Evolutionary conservation across 2,113 vertebrate genomes (phyloP).

Genomic region (Laterallus jamaicensis): DNA sequence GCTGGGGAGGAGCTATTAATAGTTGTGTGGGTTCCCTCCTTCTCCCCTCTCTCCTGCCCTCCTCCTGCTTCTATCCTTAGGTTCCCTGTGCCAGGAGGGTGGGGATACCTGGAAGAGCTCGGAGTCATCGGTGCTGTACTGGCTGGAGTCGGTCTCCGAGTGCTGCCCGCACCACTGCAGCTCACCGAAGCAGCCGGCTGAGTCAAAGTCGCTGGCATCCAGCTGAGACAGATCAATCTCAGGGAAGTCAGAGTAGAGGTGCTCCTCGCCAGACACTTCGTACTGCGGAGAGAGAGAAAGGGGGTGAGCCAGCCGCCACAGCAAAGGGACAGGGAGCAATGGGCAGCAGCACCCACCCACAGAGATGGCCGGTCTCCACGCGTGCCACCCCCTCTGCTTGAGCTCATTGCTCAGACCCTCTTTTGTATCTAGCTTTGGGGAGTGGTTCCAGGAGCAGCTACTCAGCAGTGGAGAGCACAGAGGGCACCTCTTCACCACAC

Average conservation of each 20-base stretch:
- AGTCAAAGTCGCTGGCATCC: slow-evolving; percentile 93
- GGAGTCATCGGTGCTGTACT: slow-evolving; percentile 85
- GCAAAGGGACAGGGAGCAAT: background rate
- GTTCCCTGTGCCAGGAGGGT: background rate
- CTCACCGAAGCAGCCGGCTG: slow-evolving; percentile 89
- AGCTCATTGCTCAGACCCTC: background rate
- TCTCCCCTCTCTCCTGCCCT: background rate
- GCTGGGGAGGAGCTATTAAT: slow-evolving; percentile 77
- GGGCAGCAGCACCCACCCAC: background rate
- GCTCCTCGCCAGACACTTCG: slow-evolving; percentile 88
- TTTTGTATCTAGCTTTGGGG: background rate
- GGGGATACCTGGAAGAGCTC: slow-evolving; percentile 90
- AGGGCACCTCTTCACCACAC: background rate
- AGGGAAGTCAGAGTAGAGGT: slow-evolving; percentile 90
- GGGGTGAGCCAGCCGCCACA: background rate
- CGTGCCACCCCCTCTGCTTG: rapidly evolving
- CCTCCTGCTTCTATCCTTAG: background rate
- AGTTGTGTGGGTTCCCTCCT: slow-evolving; percentile 41
- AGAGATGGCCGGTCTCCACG: rapidly evolving
- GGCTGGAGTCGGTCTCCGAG: slow-evolving; percentile 82
- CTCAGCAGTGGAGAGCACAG: rapidly evolving
- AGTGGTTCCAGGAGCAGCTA: background rate
- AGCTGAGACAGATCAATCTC: slow-evolving; percentile 98
- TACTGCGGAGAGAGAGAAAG: slow-evolving; percentile 75
- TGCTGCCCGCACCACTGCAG: slow-evolving; percentile 92